Percentiles rank a stretch among this genome's conserved stretches.
These are phyloP conservation scores for Cyanocitta stelleri DNA, from an alignment of 2,113 vertebrate genomes.

Conservation along the genomic window DNA sequence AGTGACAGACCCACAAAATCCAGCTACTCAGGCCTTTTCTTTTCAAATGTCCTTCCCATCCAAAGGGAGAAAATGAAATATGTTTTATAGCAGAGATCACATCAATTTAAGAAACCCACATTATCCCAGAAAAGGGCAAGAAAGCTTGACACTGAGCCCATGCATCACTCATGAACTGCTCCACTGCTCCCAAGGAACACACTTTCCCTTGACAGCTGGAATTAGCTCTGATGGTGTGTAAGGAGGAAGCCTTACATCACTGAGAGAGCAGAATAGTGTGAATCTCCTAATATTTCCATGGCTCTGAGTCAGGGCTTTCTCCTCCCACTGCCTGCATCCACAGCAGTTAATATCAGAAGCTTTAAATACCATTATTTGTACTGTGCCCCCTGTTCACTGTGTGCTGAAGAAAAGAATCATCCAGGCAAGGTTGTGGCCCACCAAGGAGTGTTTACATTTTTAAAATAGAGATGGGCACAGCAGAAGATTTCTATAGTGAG, in stretches of 20 bases:
- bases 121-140: background rate
- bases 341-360: background rate
- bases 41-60: background rate
- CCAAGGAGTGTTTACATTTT: background rate
- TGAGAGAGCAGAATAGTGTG: accelerated
- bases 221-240: background rate
- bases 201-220: background rate
- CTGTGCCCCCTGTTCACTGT: background rate
- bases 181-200: background rate
- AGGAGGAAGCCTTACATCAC: background rate
- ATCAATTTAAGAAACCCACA: background rate
- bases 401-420: background rate
- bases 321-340: background rate
- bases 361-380: background rate
- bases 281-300: background rate
- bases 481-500: background rate
- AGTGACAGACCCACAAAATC: background rate
- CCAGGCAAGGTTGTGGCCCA: background rate
- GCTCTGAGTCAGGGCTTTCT: background rate
- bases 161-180: background rate
- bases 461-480: background rate
- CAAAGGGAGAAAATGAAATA: background rate
- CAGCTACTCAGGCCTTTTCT: background rate
- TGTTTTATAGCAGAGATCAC: background rate
- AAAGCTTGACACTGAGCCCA: background rate